Conservation (phyloP, 2,888 invertebrate genomes). For the Didymodactylos carnosus region DNA sequence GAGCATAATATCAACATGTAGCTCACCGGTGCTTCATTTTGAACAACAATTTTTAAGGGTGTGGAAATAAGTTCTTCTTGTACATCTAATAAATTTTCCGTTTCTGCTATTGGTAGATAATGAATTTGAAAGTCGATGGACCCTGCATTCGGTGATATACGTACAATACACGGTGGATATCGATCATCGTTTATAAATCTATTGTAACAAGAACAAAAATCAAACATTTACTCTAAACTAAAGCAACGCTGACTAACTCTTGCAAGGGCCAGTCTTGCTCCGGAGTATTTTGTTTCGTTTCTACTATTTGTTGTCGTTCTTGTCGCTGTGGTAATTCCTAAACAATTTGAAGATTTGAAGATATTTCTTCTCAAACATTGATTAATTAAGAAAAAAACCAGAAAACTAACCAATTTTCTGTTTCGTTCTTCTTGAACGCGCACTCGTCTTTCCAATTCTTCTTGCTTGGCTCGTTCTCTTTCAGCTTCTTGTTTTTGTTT, state of each 20-base stretch:
- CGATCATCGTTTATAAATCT: not conserved
- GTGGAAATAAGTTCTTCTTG: not conserved
- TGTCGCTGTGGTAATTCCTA: not conserved
- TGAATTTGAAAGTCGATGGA: not conserved
- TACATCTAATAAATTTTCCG: not conserved
- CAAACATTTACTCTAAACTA: too few relatives aligned
- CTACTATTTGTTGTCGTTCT: not conserved
- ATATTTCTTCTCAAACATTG: too few relatives aligned
- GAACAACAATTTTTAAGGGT: not conserved
- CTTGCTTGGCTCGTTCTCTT: not conserved
- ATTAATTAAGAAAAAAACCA: too few relatives aligned
- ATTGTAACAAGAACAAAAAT: too few relatives aligned
- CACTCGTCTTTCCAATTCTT: not conserved
- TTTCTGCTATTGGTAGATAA: not conserved
- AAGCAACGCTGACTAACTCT: not conserved
- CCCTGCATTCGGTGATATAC: not conserved
- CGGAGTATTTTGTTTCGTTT: not conserved
- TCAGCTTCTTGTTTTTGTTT: not conserved
- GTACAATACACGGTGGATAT: not conserved
- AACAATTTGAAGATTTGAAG: too few relatives aligned
- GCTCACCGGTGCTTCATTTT: too few relatives aligned
- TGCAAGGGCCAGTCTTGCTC: not conserved
- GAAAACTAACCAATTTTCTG: not conserved
- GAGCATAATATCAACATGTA: too few relatives aligned
- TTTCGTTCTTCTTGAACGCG: not conserved